Conservation (phyloP, 2,888 invertebrate species). For the Hypselothyrea guttata region DNA sequence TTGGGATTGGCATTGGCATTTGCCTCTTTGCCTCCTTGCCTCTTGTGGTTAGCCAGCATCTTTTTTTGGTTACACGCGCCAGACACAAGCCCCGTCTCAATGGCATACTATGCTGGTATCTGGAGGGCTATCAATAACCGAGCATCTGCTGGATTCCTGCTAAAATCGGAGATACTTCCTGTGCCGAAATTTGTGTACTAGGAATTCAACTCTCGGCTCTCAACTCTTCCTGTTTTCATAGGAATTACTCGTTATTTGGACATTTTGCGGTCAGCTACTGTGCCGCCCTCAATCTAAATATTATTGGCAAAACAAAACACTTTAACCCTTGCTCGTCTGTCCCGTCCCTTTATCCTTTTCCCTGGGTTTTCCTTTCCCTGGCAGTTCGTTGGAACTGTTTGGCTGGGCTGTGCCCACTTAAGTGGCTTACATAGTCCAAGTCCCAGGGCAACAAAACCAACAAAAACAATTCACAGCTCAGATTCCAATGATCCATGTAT, state of each 20-base stretch:
- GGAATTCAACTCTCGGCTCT: constrained; percentile 25
- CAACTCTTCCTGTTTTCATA: constrained; percentile 66
- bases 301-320: constrained; percentile 25
- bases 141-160: constrained; percentile 37
- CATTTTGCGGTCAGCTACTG: constrained; percentile 60
- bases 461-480: constrained; percentile 19
- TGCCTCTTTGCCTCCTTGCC: too few relatives aligned
- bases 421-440: constrained; percentile 54
- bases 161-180: constrained; percentile 46
- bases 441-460: constrained; percentile 6
- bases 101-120: constrained; percentile 47
- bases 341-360: constrained; percentile 25
- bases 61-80: constrained; percentile 51
- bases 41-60: constrained; percentile 49
- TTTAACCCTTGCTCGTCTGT: constrained; percentile 22
- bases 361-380: constrained; percentile 4
- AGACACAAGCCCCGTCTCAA: constrained; percentile 46
- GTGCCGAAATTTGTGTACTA: constrained; percentile 3
- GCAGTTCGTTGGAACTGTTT: constrained; percentile 32
- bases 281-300: constrained; percentile 45
- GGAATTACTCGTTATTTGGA: constrained; percentile 58
- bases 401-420: constrained; percentile 64
- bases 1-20: constrained; percentile 52
- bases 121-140: constrained; percentile 25
- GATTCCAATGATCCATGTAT: constrained; percentile 25